Evolutionary conservation across 2,113 vertebrate genomes (phyloP).

Genomic region (Melierax canorus): DNA sequence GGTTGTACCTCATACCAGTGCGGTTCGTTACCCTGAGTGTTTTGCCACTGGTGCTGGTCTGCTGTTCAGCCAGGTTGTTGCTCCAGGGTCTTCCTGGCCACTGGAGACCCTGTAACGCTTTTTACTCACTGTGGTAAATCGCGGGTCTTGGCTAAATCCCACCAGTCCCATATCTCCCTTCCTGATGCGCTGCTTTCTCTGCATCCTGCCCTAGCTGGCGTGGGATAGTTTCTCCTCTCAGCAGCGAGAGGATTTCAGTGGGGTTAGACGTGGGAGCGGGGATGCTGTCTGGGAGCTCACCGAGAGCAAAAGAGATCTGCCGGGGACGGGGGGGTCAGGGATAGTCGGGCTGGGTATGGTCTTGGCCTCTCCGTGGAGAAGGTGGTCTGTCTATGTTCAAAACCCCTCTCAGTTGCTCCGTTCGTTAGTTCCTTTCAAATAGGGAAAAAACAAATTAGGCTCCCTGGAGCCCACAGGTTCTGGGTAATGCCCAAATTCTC

Average conservation of each 20-base stretch:
- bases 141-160: neutral
- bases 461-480: neutral
- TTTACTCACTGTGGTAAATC: neutral
- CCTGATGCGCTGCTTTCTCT: neutral
- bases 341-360: accelerated
- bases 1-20: neutral
- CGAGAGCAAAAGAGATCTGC: neutral
- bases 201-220: neutral
- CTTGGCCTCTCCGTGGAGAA: neutral
- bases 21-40: accelerated
- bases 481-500: neutral
- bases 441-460: neutral
- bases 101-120: neutral
- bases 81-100: neutral
- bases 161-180: accelerated
- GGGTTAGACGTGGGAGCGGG: neutral
- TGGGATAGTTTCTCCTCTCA: neutral
- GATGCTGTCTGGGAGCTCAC: neutral
- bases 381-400: neutral
- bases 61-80: neutral
- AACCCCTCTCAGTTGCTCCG: accelerated
- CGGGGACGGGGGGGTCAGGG: neutral
- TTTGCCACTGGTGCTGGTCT: neutral
- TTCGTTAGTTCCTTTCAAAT: neutral
- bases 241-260: neutral